Evolutionary conservation across 2,113 vertebrate genomes (phyloP), one percentile per base, ranked within the genome.

Genomic region (Chunga burmeisteri): DNA sequence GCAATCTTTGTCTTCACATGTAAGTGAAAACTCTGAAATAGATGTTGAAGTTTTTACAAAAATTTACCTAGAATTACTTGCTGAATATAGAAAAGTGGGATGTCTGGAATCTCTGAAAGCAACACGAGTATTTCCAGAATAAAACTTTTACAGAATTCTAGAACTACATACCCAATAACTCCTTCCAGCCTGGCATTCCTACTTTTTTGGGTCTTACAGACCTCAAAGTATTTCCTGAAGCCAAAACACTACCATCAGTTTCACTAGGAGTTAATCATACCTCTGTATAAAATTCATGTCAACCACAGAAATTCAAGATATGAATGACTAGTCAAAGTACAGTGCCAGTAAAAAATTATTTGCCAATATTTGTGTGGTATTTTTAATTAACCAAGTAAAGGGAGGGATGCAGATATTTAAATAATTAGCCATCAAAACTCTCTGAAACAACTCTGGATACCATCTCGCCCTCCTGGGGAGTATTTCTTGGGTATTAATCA

Each of bases 21-120:
- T 97, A 93, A 97, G 97, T 93, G 20, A 78, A 62, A 94, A 38
- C 42, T 47, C 49, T 13, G 16, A 50, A 50, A 68, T 20, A 32
- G 8, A 26, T 53, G 7, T 1, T 62, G 15, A 62, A 87, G 7
- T 18, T 79, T 50, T 42, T 46, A 16, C 30, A 44, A 77, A 59
- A 66, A 7, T 16, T 14, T 27, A 58, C 3, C 5, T 52, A 18
- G 49, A 93, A 50, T 55, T 68, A 62, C 50, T 42, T 94, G 13
- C 49, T 68, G n/a, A 92, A 3, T 16, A 46, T 44, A 84, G 36
- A 85, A 84, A 42, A 83, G 16, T 13, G 11, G 12, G 26, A 40
- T 67, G 63, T 66, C 16, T 72, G 25, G 30, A 81, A 82, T 62
- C 8, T 62, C 58, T 81, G 63, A 81, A 80, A 81, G n/a, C 36